Evolutionary conservation across 2,797 vertebrate species (phyloP).

Genomic region (Avahi laniger): DNA sequence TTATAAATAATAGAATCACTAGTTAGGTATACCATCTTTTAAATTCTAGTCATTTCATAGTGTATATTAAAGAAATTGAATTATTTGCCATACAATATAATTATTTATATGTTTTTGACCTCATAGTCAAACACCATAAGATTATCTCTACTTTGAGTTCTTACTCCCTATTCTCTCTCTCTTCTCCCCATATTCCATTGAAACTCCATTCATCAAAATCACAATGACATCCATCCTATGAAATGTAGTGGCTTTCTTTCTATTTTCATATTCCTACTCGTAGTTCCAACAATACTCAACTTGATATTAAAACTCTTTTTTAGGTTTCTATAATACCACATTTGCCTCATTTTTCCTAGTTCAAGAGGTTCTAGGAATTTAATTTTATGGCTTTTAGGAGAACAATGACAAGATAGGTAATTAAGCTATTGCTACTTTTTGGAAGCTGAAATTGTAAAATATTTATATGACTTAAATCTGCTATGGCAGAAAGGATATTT

Average conservation of each 20-base stretch:
- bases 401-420: background rate
- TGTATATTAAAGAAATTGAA: background rate
- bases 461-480: conserved; percentile 45
- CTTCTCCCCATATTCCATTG: background rate
- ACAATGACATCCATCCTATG: background rate
- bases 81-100: background rate
- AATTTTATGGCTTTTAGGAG: background rate
- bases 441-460: conserved; percentile 42
- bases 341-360: background rate
- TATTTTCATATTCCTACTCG: background rate
- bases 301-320: background rate
- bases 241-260: background rate
- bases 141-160: background rate
- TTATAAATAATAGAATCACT: background rate
- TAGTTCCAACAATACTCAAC: background rate
- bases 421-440: background rate
- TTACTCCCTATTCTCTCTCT: background rate
- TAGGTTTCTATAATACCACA: background rate
- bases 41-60: background rate
- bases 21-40: background rate
- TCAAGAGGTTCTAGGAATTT: background rate
- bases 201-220: background rate
- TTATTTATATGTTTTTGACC: background rate
- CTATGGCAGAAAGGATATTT: conserved; percentile 7
- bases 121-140: background rate